Conservation (phyloP, 2,797 vertebrate species). For the Sylvia borin region DNA sequence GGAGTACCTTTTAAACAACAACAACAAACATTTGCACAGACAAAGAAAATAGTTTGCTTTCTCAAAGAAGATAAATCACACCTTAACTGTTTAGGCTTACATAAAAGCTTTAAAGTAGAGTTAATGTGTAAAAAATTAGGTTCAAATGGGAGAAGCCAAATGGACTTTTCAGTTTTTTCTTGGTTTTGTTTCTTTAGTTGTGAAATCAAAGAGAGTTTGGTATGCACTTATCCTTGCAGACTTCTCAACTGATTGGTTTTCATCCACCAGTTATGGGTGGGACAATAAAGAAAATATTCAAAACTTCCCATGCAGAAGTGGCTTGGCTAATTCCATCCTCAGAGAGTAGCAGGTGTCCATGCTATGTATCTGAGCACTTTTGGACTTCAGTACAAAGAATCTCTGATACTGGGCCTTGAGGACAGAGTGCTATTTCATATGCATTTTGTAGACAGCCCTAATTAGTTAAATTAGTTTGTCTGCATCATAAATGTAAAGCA, state of each 20-base stretch:
- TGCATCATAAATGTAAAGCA: conserved; percentile 43
- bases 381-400: neutral
- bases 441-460: conserved; percentile 24
- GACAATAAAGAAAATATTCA: neutral
- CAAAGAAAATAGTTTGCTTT: neutral
- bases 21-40: neutral
- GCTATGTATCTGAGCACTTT: neutral
- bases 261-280: neutral
- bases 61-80: neutral
- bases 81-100: neutral
- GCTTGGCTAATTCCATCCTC: neutral
- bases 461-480: conserved; percentile 47
- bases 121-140: neutral
- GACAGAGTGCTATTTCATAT: neutral
- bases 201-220: neutral
- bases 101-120: neutral
- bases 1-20: neutral
- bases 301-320: neutral
- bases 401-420: neutral
- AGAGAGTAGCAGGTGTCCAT: neutral
- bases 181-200: neutral
- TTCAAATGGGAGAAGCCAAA: neutral
- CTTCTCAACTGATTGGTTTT: neutral
- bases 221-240: neutral
- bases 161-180: neutral